A percentile compares a stretch with the other conserved stretches of the same genome.
These are phyloP conservation scores for Hycleus phaleratus DNA, from an alignment of 1,140 invertebrate genomes.

Conservation along the genomic window DNA sequence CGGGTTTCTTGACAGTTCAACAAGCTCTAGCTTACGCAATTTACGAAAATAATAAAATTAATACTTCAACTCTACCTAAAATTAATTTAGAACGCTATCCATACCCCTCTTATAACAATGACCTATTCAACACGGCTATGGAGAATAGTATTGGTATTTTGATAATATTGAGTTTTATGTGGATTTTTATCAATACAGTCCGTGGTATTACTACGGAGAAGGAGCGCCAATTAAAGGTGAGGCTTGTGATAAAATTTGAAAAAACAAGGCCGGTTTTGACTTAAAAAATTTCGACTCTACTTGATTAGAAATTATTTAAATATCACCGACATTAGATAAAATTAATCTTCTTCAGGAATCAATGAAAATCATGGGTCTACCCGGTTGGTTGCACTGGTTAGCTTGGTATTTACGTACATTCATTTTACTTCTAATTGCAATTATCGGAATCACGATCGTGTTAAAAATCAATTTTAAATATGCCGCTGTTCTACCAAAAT, in stretches of 20 bases:
- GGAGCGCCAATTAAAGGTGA: slow-evolving; percentile 56
- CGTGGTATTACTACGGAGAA: slow-evolving; percentile 58
- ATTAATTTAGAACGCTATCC: slow-evolving; percentile 59
- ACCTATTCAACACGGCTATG: slow-evolving; percentile 59
- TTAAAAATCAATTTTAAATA: slow-evolving; percentile 29
- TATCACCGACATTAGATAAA: too few relatives aligned
- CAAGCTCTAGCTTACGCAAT: slow-evolving; percentile 51
- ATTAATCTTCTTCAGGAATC: slow-evolving; percentile 21
- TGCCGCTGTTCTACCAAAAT: slow-evolving; percentile 10
- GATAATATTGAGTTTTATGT: slow-evolving; percentile 69
- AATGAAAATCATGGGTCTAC: slow-evolving; percentile 61
- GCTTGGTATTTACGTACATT: slow-evolving; percentile 78
- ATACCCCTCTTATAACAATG: slow-evolving; percentile 63
- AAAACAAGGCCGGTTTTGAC: too few relatives aligned
- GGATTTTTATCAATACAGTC: slow-evolving; percentile 70
- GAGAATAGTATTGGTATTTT: slow-evolving; percentile 65
- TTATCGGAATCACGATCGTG: slow-evolving; percentile 47
- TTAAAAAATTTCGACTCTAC: too few relatives aligned
- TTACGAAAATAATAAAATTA: too few relatives aligned
- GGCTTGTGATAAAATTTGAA: too few relatives aligned
- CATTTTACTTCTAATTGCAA: slow-evolving; percentile 57
- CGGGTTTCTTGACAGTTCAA: slow-evolving; percentile 64
- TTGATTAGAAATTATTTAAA: too few relatives aligned
- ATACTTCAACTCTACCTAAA: slow-evolving; percentile 33
- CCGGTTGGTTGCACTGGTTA: slow-evolving; percentile 73